Evolutionary conservation across 92 coral and sea anemone genomes (phyloP).

Genomic region (Epizoanthus scotinus): DNA sequence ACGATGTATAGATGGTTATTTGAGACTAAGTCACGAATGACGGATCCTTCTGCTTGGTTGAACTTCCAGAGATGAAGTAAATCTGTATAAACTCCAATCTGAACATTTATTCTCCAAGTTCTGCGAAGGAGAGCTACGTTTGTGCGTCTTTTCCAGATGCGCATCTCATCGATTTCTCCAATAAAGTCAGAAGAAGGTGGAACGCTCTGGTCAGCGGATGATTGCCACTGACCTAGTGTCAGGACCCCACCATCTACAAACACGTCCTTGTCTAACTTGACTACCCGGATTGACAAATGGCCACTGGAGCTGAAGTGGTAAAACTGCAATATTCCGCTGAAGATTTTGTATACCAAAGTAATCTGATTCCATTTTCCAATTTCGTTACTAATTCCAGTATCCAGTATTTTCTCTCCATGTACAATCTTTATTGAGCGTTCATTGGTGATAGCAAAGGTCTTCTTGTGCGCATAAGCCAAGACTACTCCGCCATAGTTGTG

Average conservation of each 20-base stretch:
- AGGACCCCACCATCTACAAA: conserved; percentile 53
- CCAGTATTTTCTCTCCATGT: conserved; percentile 40
- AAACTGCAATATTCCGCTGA: conserved; percentile 42
- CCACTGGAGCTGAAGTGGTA: conserved; percentile 55
- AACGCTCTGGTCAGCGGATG: conserved; percentile 43
- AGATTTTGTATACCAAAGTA: conserved; percentile 48
- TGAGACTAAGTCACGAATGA: conserved; percentile 46
- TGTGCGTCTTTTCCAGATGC: conserved; percentile 64
- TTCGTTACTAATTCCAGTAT: conserved; percentile 44
- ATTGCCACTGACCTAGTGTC: conserved; percentile 66
- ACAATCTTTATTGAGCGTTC: conserved; percentile 41
- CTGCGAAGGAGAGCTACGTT: conserved; percentile 50
- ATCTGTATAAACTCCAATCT: conserved; percentile 41
- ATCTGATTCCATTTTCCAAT: conserved; percentile 64
- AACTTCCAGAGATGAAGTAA: conserved; percentile 68
- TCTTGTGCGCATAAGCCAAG: conserved; percentile 51
- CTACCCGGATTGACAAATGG: conserved; percentile 43
- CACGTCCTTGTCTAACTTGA: conserved; percentile 40
- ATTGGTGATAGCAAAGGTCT: conserved; percentile 49
- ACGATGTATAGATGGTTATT: conserved; percentile 40
- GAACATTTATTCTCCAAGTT: conserved; percentile 56
- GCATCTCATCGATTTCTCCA: conserved; percentile 62
- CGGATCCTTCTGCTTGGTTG: conserved; percentile 56
- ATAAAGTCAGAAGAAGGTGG: conserved; percentile 43
- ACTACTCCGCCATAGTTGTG: conserved; percentile 56